Conservation (phyloP, 1,140 invertebrate genomes). For the Elysia chlorotica region DNA sequence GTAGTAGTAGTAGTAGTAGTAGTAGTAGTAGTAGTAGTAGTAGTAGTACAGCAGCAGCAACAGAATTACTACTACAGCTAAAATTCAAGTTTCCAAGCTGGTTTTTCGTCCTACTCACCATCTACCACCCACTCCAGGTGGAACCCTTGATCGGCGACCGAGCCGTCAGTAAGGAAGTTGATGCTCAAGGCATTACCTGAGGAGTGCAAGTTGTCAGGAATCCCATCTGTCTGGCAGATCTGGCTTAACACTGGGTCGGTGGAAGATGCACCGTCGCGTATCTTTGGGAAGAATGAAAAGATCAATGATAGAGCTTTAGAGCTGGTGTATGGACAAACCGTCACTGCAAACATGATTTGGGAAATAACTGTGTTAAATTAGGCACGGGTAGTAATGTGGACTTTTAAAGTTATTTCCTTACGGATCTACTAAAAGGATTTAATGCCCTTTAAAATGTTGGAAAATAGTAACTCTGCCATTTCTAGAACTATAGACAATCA, state of each 20-base stretch:
- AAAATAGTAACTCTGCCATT: no score
- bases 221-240: background rate
- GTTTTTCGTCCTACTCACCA: background rate
- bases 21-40: background rate
- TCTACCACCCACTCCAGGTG: background rate
- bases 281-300: no score
- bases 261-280: background rate
- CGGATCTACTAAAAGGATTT: no score
- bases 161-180: background rate
- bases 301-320: no score
- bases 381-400: no score
- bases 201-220: background rate
- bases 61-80: background rate
- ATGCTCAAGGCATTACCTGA: background rate
- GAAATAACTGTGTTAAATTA: no score
- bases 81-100: background rate
- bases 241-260: background rate
- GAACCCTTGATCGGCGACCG: background rate
- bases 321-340: no score
- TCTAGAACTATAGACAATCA: no score
- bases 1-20: background rate
- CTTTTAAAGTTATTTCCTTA: no score
- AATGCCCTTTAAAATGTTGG: no score
- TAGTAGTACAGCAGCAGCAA: background rate
- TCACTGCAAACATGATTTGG: no score